These are phyloP conservation scores for Tetrao urogallus DNA, from an alignment of 2,113 vertebrate species.

Conservation along the genomic window DNA sequence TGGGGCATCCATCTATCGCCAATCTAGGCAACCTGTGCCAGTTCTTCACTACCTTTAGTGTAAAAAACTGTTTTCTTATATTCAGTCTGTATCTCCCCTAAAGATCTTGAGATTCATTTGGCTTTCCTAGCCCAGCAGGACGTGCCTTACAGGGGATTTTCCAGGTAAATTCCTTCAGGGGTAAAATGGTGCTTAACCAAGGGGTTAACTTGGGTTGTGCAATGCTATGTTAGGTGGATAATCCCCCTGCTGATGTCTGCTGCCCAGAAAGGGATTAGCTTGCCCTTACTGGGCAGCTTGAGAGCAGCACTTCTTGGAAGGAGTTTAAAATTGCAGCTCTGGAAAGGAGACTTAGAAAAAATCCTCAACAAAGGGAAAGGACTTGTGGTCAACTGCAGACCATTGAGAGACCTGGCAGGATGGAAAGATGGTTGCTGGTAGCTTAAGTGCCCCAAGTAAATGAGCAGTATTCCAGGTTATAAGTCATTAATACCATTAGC, in stretches of 20 bases:
- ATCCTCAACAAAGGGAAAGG: not conserved
- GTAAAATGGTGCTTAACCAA: not conserved
- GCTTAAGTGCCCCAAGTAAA: not conserved
- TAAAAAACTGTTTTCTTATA: no score
- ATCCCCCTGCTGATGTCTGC: not conserved
- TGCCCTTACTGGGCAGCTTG: not conserved
- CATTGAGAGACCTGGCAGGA: not conserved
- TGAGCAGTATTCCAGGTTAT: not conserved
- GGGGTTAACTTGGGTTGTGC: not conserved
- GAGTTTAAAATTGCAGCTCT: not conserved
- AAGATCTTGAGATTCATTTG: not conserved
- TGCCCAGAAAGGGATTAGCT: not conserved
- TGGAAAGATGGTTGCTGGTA: not conserved
- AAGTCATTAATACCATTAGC: not conserved
- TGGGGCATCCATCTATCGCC: no score
- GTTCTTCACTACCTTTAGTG: no score
- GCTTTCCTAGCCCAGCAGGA: not conserved
- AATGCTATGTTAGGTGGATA: not conserved
- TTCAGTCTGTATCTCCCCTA: no score
- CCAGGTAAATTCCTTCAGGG: not conserved
- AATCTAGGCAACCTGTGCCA: no score
- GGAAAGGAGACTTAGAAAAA: not conserved
- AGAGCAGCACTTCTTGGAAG: not conserved
- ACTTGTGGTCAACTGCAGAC: not conserved
- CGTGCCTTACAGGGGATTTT: not conserved